These are phyloP conservation scores for Plecturocebus donacophilus DNA, from an alignment of 2,113 vertebrate species.

Conservation along the genomic window DNA sequence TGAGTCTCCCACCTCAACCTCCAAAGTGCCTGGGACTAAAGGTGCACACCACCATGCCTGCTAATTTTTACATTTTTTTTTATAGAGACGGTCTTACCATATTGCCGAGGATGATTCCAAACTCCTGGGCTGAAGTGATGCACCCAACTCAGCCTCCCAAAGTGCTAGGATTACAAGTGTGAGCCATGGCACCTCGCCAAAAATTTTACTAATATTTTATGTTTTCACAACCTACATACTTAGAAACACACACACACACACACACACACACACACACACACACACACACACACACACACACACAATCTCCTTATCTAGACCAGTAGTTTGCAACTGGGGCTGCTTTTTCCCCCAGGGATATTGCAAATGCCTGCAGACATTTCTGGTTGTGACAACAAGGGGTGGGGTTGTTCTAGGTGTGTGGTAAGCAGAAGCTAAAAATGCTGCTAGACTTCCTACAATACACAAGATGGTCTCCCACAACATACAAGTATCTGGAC, in stretches of 20 bases:
- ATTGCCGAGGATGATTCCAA: too few species aligned
- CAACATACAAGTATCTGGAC: not conserved
- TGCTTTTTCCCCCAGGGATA: not conserved
- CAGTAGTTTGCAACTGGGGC: not conserved
- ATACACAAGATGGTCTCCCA: not conserved
- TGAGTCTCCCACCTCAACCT: too few species aligned
- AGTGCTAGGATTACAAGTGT: too few species aligned
- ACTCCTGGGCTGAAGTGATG: too few species aligned
- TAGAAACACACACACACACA: not conserved
- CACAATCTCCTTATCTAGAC: not conserved
- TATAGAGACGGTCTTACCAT: too few species aligned
- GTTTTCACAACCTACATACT: not conserved
- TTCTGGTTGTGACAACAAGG: not conserved
- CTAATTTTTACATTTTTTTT: too few species aligned
- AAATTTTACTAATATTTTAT: not conserved
- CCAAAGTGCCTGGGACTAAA: too few species aligned
- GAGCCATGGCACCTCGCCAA: too few species aligned
- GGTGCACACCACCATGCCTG: too few species aligned
- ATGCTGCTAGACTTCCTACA: too few species aligned
- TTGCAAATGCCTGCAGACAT: not conserved
- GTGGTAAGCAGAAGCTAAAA: not conserved
- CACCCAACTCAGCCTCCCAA: too few species aligned
- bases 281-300: not conserved
- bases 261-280: not conserved
- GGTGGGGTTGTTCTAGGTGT: rapidly evolving